A percentile compares a stretch with the other conserved stretches of the same genome.
phyloP scores from a whole-genome alignment of 2,888 invertebrate species.

The Drosophila fungiperda region DNA sequence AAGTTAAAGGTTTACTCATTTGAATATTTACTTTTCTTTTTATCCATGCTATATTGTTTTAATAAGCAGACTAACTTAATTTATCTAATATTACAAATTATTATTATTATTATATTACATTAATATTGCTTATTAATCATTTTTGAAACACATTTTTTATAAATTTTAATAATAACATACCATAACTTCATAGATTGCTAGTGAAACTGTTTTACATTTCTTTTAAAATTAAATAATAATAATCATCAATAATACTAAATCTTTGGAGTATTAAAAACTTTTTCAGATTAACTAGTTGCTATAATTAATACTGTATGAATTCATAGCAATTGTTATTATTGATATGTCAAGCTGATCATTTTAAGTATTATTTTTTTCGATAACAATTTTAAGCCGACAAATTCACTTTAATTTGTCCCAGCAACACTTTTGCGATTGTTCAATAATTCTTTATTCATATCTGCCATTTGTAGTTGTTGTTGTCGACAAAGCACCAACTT shows the following conservation, averaged over 20 bases:
- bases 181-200: not conserved
- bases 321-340: not conserved
- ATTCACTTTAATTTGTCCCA: conserved; percentile 12
- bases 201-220: not conserved
- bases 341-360: not conserved
- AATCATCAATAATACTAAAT: not conserved
- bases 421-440: conserved; percentile 21
- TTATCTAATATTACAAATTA: not conserved
- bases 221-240: not conserved
- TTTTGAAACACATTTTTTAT: not conserved
- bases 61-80: not conserved
- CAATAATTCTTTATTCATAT: conserved; percentile 48
- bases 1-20: not conserved
- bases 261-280: not conserved
- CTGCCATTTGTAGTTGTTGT: conserved; percentile 15
- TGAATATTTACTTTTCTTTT: not conserved
- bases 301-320: not conserved
- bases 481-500: too few relatives aligned
- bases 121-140: not conserved
- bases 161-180: not conserved
- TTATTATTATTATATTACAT: too few relatives aligned
- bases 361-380: not conserved
- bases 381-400: conserved; percentile 2
- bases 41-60: not conserved
- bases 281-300: not conserved